Percentiles rank a stretch among this genome's conserved stretches.
These are phyloP conservation scores for Neogobius melanostomus DNA, from an alignment of 2,113 vertebrate genomes.

Conservation along the genomic window DNA sequence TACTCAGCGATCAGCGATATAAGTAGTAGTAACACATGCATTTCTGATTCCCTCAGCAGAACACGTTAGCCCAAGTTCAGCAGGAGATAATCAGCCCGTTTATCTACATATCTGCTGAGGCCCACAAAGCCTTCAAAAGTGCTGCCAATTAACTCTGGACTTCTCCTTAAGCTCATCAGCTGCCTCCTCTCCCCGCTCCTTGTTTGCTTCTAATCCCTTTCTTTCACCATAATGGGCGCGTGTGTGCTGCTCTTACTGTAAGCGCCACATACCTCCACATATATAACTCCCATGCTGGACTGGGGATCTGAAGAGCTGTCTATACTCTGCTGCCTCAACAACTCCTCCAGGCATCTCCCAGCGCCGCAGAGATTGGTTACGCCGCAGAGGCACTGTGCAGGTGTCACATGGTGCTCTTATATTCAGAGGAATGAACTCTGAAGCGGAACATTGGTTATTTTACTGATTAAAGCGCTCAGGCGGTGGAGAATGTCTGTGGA, in stretches of 20 bases:
- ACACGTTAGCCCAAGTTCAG: neutral
- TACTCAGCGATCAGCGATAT: neutral
- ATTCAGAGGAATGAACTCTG: slow-evolving; percentile 17
- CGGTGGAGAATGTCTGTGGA: slow-evolving; percentile 8
- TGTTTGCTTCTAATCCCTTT: slow-evolving; percentile 17
- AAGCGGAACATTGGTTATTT: slow-evolving; percentile 7
- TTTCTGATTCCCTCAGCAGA: neutral
- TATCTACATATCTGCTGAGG: slow-evolving; percentile 17
- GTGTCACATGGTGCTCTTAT: slow-evolving; percentile 10
- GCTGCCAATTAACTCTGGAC: slow-evolving; percentile 14
- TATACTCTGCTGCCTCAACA: slow-evolving; percentile 3
- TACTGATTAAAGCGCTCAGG: slow-evolving; percentile 25
- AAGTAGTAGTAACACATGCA: neutral
- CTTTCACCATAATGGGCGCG: neutral
- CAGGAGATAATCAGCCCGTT: slow-evolving; percentile 9
- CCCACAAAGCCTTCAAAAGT: slow-evolving; percentile 1
- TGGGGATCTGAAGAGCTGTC: neutral
- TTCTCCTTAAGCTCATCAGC: slow-evolving; percentile 11
- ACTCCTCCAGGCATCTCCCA: neutral
- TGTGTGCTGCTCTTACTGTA: neutral
- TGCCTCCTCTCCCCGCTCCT: slow-evolving; percentile 9
- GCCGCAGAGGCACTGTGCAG: slow-evolving; percentile 12
- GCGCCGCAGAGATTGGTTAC: slow-evolving; percentile 24
- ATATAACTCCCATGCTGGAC: neutral
- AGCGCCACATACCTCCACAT: neutral